Conservation (phyloP, 1,140 invertebrate species). For the Cheumatopsyche charites region DNA sequence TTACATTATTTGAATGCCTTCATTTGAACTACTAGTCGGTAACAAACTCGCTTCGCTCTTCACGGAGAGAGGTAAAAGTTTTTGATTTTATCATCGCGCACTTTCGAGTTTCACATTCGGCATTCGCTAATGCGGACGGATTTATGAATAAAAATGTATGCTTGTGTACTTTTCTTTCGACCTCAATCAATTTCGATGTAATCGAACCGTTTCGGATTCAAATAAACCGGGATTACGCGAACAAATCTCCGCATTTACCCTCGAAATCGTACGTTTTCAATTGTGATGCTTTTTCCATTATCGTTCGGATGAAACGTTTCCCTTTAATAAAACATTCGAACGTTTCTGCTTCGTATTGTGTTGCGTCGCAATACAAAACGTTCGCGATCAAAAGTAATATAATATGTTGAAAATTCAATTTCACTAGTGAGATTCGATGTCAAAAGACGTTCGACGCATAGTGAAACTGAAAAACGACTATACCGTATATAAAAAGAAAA, state of each 20-base stretch:
- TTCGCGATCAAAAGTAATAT: background rate
- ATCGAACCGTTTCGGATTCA: constrained; percentile 9
- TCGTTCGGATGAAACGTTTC: background rate
- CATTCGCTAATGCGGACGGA: no score
- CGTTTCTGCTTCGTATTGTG: no score
- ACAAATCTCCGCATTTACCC: background rate
- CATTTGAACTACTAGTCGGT: constrained; percentile 31
- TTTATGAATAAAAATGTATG: background rate
- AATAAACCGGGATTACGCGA: constrained; percentile 5
- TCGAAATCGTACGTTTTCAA: background rate
- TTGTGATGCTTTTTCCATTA: background rate
- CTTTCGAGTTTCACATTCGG: no score
- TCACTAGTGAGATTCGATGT: background rate
- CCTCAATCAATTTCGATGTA: constrained; percentile 6
- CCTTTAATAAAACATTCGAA: no score
- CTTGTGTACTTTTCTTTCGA: constrained; percentile 8
- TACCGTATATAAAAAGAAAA: background rate
- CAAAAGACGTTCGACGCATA: background rate
- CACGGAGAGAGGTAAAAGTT: background rate
- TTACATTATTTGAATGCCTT: constrained; percentile 47
- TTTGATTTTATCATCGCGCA: no score
- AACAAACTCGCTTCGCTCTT: background rate
- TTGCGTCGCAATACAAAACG: no score
- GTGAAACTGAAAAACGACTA: constrained; percentile 3
- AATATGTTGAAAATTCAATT: constrained; percentile 6